These are phyloP conservation scores for Lamellibrachia columna DNA, from an alignment of 2,888 invertebrate species.

Conservation along the genomic window DNA sequence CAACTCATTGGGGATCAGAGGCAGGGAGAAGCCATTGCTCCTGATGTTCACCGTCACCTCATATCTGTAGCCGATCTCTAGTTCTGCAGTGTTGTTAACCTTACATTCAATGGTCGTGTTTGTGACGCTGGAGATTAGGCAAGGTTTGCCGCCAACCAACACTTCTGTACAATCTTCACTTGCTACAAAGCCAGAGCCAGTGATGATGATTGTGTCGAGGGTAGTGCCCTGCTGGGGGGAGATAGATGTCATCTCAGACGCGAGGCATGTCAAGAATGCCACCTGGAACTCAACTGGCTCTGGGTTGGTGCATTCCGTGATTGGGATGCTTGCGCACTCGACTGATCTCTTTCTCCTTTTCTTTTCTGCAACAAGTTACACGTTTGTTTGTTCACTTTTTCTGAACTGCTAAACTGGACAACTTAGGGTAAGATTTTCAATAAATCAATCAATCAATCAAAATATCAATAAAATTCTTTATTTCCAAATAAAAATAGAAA, in stretches of 20 bases:
- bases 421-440: too few relatives aligned
- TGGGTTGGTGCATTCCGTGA: background rate
- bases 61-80: background rate
- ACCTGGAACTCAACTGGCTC: background rate
- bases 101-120: background rate
- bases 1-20: background rate
- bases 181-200: conserved; percentile 11
- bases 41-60: conserved; percentile 6
- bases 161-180: conserved; percentile 6
- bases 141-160: conserved; percentile 6
- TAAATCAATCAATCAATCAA: too few relatives aligned
- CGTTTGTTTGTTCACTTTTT: background rate
- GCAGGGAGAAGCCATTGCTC: conserved; percentile 5
- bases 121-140: background rate
- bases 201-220: background rate
- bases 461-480: too few relatives aligned
- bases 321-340: background rate
- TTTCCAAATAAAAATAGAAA: too few relatives aligned
- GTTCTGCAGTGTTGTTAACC: background rate
- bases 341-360: background rate
- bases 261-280: background rate
- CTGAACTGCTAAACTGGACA: background rate
- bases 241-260: conserved; percentile 11
- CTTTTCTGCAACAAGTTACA: background rate
- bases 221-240: background rate